phyloP scores from a whole-genome alignment of 2,113 vertebrate genomes.

The Cyprinus carpio region DNA sequence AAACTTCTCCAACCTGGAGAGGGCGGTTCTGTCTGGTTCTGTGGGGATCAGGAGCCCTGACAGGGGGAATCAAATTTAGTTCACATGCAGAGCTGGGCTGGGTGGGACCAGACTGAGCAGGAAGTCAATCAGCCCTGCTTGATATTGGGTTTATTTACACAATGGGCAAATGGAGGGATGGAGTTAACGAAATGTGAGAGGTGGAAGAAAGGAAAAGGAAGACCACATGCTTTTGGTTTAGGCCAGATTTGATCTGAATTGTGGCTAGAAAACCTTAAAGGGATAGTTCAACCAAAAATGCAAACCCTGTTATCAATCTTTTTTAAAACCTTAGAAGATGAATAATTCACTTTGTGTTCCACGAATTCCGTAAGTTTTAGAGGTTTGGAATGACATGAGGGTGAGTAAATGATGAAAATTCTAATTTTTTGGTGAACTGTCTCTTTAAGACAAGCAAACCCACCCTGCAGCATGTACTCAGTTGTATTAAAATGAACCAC shows the following conservation, averaged over 20 bases:
- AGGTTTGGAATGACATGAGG: neutral
- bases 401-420: neutral
- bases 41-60: neutral
- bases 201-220: constrained; percentile 23
- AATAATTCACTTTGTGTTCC: neutral
- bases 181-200: constrained; percentile 12
- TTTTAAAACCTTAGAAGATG: neutral
- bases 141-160: constrained; percentile 58
- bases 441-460: neutral
- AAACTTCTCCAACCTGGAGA: neutral
- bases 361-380: neutral
- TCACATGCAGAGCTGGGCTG: constrained; percentile 55
- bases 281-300: neutral
- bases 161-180: constrained; percentile 37
- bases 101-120: constrained; percentile 47
- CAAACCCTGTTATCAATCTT: neutral
- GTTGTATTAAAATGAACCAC: neutral
- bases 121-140: constrained; percentile 58
- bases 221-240: constrained; percentile 33
- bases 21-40: constrained; percentile 19
- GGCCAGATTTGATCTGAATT: neutral
- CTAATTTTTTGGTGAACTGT: neutral
- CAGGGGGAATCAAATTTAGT: constrained; percentile 61
- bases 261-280: neutral
- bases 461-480: neutral